Base-by-base conservation (phyloP, 2,797 vertebrate species). In the Triplophysa yarkandensis region DNA sequence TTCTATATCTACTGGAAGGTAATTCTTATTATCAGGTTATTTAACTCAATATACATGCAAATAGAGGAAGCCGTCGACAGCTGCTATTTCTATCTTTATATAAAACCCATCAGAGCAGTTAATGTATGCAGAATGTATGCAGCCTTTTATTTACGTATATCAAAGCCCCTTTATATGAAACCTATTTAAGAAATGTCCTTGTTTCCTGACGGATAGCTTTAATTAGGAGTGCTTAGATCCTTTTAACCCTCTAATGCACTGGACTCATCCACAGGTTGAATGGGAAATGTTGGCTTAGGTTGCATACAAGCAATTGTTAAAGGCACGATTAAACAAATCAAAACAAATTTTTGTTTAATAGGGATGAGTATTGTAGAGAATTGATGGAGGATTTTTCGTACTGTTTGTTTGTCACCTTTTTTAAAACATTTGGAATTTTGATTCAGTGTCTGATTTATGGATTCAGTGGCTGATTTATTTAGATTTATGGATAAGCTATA, bases 41-140 rank as follows among this genome's bases (percentile, higher is more conserved):
- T 58, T 17, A 55, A 48, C 17, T 78, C 43, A 64, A 69, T 78
- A 52, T 68, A 57, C 54, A 68, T 78, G 58, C 55, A 64, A 69
- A 74, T 69, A 39, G 25, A 77, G 30, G 57, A 55, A 17, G 28
- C 14, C 39, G 50, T 27, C 30, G 48, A 19, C 16, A 63, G 25
- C 17, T 3, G 6, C 32, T 10, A 25, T 72, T 61, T 62, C 17
- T 41, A 4, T 57, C 36, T 14, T 14, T 27, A 6, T 27, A 6
- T 62, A 43, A 39, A 68, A 50, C 27, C 21, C 27, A 54, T 44
- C 44, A 27, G 39, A 77, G 19, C 21, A 27, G 16, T 52, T 46
- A 41, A 34, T 50, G 21, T 63, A 54, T 64, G 46, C 39, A 44
- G 19, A 68, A 46, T 21, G 6, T 6, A 44, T 39, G 25, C 43